Conservation (phyloP, 2,888 invertebrate species). For the Scelioninae gen. 2 region DNA sequence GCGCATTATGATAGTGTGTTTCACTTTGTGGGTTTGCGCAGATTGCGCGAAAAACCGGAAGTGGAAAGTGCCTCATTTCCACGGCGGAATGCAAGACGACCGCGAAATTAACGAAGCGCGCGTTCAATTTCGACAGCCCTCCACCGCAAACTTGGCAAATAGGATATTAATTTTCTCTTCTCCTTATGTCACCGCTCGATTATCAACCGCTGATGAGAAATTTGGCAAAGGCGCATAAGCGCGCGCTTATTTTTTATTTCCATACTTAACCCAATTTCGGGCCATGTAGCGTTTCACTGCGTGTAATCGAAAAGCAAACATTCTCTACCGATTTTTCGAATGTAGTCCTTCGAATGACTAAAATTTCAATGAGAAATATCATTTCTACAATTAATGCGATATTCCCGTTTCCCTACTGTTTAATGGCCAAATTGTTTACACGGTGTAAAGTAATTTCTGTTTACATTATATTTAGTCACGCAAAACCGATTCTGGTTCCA, state of each 20-base stretch:
- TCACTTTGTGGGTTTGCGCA: constrained; percentile 53
- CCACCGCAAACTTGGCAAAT: constrained; percentile 63
- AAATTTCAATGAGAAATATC: too few relatives aligned
- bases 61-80: constrained; percentile 65
- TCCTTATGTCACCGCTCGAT: constrained; percentile 56
- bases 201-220: constrained; percentile 51
- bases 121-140: constrained; percentile 66
- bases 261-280: constrained; percentile 32
- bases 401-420: too few relatives aligned
- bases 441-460: too few relatives aligned
- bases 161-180: constrained; percentile 66
- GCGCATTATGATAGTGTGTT: constrained; percentile 33
- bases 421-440: too few relatives aligned
- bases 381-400: too few relatives aligned
- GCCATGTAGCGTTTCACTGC: too few relatives aligned
- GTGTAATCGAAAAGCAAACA: too few relatives aligned
- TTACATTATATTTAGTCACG: too few relatives aligned
- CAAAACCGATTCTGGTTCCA: too few relatives aligned
- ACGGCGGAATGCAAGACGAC: constrained; percentile 61
- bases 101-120: constrained; percentile 68
- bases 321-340: too few relatives aligned
- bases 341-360: too few relatives aligned
- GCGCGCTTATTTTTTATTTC: constrained; percentile 27
- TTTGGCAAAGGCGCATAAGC: constrained; percentile 27
- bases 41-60: constrained; percentile 62